Evolutionary conservation across 1,140 invertebrate species (phyloP).

Genomic region (Drosophila pallidifrons): DNA sequence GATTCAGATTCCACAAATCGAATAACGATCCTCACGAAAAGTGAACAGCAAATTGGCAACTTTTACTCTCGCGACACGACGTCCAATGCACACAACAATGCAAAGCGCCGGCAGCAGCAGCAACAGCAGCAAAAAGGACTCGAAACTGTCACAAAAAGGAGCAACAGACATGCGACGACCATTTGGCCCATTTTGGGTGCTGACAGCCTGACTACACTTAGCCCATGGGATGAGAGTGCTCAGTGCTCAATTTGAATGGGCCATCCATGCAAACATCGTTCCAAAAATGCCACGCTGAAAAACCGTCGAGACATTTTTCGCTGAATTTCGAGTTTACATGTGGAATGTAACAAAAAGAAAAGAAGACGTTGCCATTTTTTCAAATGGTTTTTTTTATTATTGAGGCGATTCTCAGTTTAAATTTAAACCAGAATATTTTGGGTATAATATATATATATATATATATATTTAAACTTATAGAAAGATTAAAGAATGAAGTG

Average conservation of each 20-base stretch:
- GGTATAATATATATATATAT: too few species aligned
- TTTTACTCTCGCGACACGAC: neutral
- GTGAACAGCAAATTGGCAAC: slow-evolving; percentile 54
- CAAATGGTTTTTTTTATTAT: neutral
- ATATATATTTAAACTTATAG: neutral
- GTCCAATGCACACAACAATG: slow-evolving; percentile 15
- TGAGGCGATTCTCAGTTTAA: neutral
- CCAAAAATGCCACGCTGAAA: slow-evolving; percentile 44
- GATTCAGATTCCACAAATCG: slow-evolving; percentile 44
- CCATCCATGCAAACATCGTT: slow-evolving; percentile 34
- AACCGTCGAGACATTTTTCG: slow-evolving; percentile 65
- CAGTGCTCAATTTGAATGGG: slow-evolving; percentile 31
- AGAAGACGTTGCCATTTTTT: slow-evolving; percentile 5
- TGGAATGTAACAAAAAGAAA: slow-evolving; percentile 6
- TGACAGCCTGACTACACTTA: slow-evolving; percentile 17
- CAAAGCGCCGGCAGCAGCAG: slow-evolving; percentile 4
- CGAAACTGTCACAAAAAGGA: slow-evolving; percentile 79
- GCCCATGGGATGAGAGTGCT: slow-evolving; percentile 41
- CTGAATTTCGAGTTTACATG: slow-evolving; percentile 40
- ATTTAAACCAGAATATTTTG: neutral
- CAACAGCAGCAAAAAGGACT: slow-evolving; percentile 59
- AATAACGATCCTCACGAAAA: slow-evolving; percentile 40
- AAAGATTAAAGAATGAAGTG: neutral
- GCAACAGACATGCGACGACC: slow-evolving; percentile 36
- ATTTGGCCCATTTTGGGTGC: slow-evolving; percentile 21